These are phyloP conservation scores for Gallinago solitaria DNA, from an alignment of 2,797 vertebrate species.

Conservation along the genomic window DNA sequence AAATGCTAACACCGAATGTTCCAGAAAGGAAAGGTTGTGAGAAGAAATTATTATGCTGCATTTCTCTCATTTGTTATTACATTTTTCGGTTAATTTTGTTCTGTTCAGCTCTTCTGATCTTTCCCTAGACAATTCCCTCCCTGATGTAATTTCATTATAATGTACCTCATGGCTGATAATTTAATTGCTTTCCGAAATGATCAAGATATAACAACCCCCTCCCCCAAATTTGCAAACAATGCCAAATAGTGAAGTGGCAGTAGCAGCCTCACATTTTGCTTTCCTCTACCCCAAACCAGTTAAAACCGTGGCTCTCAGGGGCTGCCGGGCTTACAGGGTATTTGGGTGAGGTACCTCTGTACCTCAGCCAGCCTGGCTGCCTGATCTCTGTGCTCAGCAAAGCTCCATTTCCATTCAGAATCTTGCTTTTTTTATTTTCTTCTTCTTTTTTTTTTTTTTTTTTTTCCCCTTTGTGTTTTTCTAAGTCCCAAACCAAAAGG, in stretches of 20 bases:
- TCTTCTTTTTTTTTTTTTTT: neutral
- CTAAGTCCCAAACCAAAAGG: neutral
- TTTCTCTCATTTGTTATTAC: neutral
- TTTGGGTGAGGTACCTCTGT: neutral
- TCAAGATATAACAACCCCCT: neutral
- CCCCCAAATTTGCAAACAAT: neutral
- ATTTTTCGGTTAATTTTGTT: neutral
- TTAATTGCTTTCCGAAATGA: neutral
- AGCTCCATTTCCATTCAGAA: neutral
- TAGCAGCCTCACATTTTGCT: neutral
- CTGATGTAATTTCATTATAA: neutral
- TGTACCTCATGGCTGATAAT: neutral
- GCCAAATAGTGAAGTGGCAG: neutral
- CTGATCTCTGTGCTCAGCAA: neutral
- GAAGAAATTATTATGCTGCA: neutral
- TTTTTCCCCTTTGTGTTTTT: neutral
- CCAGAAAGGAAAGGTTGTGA: neutral
- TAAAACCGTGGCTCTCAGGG: rapidly evolving
- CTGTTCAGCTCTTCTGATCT: neutral
- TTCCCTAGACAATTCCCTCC: neutral
- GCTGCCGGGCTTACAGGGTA: neutral
- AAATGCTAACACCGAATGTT: neutral
- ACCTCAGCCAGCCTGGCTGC: neutral
- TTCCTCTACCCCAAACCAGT: neutral
- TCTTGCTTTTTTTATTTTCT: neutral